Percentiles rank a stretch among this genome's conserved stretches.
Evolutionary conservation across 2,888 invertebrate species (phyloP).

Genomic region (Leucoma salicis): DNA sequence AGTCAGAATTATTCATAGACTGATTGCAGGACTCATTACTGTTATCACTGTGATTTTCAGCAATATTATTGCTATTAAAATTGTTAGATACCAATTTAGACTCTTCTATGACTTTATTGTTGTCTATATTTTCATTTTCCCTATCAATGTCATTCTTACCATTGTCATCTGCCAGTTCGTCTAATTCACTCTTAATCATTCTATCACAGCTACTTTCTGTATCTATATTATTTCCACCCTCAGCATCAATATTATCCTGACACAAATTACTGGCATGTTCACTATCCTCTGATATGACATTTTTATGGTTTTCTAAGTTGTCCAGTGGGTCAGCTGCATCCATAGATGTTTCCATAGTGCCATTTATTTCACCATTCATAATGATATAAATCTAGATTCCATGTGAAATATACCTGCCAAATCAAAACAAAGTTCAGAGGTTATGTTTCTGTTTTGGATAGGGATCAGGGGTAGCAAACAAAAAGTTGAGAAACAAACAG

Average conservation of each 20-base stretch:
- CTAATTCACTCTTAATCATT: constrained; percentile 14
- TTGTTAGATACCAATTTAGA: constrained; percentile 19
- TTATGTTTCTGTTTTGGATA: constrained; percentile 44
- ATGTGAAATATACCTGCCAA: constrained; percentile 60
- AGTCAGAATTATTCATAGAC: constrained; percentile 33
- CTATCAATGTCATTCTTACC: constrained; percentile 21
- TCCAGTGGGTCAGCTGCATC: constrained; percentile 36
- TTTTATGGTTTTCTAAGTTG: constrained; percentile 27
- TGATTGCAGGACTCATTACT: constrained; percentile 40
- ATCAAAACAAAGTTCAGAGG: constrained; percentile 46
- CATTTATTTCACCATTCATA: constrained; percentile 69
- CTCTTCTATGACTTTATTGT: constrained; percentile 1
- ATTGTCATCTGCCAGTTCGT: constrained; percentile 25
- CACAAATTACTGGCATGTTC: constrained; percentile 31
- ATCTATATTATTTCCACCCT: constrained; percentile 36
- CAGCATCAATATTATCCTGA: constrained; percentile 39
- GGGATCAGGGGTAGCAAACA: constrained; percentile 9
- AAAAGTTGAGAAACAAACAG: constrained; percentile 3
- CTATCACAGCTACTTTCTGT: constrained; percentile 19
- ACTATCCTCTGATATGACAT: constrained; percentile 25
- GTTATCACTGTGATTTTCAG: constrained; percentile 39
- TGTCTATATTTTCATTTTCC: constrained; percentile 13
- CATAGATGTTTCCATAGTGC: constrained; percentile 61
- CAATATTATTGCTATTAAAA: constrained; percentile 30
- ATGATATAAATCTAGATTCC: constrained; percentile 54